Evolutionary conservation across 2,797 vertebrate genomes (phyloP).

Genomic region (Leptatherina wallacei): DNA sequence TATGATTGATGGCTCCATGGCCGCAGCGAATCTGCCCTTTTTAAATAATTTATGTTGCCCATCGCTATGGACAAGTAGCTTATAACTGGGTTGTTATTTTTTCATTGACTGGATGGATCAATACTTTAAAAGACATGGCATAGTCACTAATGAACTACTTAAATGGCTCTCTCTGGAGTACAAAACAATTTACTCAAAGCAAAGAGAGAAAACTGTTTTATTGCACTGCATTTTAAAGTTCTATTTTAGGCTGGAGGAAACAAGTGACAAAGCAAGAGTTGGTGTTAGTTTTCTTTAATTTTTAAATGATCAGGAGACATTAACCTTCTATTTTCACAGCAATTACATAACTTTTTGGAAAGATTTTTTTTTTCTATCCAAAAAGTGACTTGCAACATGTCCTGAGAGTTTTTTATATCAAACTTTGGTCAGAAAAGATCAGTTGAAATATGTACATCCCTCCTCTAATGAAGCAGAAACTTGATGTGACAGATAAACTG

Average conservation of each 20-base stretch:
- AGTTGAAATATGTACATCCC: background rate
- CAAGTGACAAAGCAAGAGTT: constrained; percentile 3
- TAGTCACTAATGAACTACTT: constrained; percentile 86
- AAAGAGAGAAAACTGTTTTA: constrained; percentile 65
- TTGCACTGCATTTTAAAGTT: constrained; percentile 49
- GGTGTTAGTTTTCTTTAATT: constrained; percentile 9
- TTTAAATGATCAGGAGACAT: constrained; percentile 2
- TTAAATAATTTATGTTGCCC: constrained; percentile 99
- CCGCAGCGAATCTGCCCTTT: constrained; percentile 99
- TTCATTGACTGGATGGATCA: constrained; percentile 95
- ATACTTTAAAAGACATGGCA: constrained; percentile 95
- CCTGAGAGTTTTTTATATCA: constrained; percentile 1
- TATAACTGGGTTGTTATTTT: constrained; percentile 99
- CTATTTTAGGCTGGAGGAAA: constrained; percentile 38
- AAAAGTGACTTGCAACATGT: background rate
- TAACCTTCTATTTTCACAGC: background rate
- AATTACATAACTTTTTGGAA: background rate
- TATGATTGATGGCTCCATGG: constrained; percentile 99
- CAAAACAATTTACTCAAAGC: constrained; percentile 79
- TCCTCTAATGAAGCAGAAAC: background rate
- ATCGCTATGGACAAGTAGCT: constrained; percentile 96
- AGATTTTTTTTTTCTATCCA: background rate
- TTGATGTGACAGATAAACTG: constrained; percentile 14
- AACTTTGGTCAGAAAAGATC: background rate
- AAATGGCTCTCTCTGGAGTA: constrained; percentile 80